Evolutionary conservation across 2,888 invertebrate genomes (phyloP), one percentile per base, ranked within the genome.

Genomic region (Archips crataeganus): DNA sequence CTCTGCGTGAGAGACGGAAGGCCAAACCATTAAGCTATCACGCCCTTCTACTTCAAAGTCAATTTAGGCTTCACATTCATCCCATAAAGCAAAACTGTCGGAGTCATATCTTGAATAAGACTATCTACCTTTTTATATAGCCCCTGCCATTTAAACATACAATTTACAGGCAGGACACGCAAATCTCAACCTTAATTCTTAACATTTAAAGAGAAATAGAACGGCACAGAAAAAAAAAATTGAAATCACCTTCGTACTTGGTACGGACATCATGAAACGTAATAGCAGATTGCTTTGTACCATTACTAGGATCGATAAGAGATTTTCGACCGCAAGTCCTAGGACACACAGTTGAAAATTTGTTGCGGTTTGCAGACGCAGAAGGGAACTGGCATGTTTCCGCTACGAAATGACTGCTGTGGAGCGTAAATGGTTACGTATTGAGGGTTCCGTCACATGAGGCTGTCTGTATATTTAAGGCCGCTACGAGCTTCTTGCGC

Each of bases 231-330:
- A 13, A 6, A 49, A 59, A 64, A n/a, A 23, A 39, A 68, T 64
- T 49, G 68, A 68, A 70, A 74, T 73, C 51, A 69, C 69, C 64
- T 69, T 60, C 64, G 73, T 73, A 64, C 73, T 64, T 69, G 69
- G 73, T 73, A 73, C 73, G 64, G 64, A 69, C 59, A 59, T 69
- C 73, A 69, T 73, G 73, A 64, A 73, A 39, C 63, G 68, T 64
- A 64, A 65, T 54, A 59, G 63, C 39, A 68, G 67, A 72, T 68
- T 63, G 63, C 59, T 51, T 49, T 49, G 69, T 54, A 42, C 67
- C 68, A 63, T 59, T 47, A 32, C 57, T 34, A 10, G 13, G n/a
- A n/a, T 15, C 47, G 5, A 13, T 57, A 68, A n/a, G 42, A 34
- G 34, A 4, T 54, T 57, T 66, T 67, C 10, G 32, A 57, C 67